A percentile compares a stretch with the other conserved stretches of the same genome.
These are phyloP conservation scores for Scaptomyza parva DNA, from an alignment of 2,888 invertebrate genomes.

Conservation along the genomic window DNA sequence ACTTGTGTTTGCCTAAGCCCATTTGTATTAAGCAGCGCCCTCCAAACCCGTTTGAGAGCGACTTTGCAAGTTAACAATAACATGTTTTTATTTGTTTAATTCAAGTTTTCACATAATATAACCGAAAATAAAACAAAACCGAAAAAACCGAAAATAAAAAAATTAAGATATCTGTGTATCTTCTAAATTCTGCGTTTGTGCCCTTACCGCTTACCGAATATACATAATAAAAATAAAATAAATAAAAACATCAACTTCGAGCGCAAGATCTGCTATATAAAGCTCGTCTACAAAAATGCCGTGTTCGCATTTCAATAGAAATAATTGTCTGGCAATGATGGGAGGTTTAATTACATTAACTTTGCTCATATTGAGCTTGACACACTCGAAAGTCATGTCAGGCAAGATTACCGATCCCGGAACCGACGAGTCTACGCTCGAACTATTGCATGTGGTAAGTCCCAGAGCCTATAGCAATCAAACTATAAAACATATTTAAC, in stretches of 20 bases:
- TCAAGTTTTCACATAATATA: constrained; percentile 29
- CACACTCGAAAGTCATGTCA: constrained; percentile 72
- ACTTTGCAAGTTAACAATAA: constrained; percentile 36
- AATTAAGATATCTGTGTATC: constrained; percentile 37
- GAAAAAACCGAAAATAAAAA: constrained; percentile 21
- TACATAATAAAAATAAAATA: constrained; percentile 23
- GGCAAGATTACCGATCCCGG: constrained; percentile 62
- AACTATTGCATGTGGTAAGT: constrained; percentile 84
- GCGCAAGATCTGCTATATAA: constrained; percentile 60
- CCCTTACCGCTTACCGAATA: constrained; percentile 14
- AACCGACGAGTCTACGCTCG: constrained; percentile 78
- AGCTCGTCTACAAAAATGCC: constrained; percentile 77
- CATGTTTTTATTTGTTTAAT: constrained; percentile 26
- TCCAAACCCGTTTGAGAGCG: constrained; percentile 40
- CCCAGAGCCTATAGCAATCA: neutral
- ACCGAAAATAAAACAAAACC: constrained; percentile 27
- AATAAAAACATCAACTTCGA: constrained; percentile 23
- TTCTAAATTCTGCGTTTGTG: constrained; percentile 33
- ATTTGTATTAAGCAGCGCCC: constrained; percentile 22
- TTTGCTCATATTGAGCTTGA: constrained; percentile 78
- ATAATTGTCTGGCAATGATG: constrained; percentile 83
- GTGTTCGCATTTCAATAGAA: constrained; percentile 81
- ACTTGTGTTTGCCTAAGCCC: constrained; percentile 13
- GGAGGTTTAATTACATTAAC: constrained; percentile 73
- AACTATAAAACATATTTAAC: neutral